These are phyloP conservation scores for Cybosia mesomella DNA, from an alignment of 2,888 invertebrate genomes.

Conservation along the genomic window DNA sequence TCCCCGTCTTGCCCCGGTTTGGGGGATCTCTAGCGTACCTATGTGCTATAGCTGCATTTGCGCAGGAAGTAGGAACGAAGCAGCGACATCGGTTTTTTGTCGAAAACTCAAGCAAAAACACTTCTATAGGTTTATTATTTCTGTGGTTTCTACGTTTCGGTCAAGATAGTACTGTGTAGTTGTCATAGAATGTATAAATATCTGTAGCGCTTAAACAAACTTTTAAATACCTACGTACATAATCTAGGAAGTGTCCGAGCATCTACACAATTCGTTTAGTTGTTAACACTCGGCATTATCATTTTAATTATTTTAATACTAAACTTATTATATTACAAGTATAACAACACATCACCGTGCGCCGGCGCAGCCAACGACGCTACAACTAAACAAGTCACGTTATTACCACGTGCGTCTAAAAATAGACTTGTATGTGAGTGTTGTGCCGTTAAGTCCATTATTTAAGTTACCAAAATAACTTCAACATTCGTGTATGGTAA, in stretches of 20 bases:
- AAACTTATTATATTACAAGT: background rate
- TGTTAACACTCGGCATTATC: background rate
- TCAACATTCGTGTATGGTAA: constrained; percentile 15
- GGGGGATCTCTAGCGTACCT: too few relatives aligned
- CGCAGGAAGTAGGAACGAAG: too few relatives aligned
- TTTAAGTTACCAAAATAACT: constrained; percentile 18
- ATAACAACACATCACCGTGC: constrained; percentile 5
- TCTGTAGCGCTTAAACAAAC: too few relatives aligned
- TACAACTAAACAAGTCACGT: constrained; percentile 27
- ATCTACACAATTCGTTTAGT: background rate
- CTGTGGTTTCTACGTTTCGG: too few relatives aligned
- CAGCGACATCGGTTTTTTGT: too few relatives aligned
- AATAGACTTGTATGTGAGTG: constrained; percentile 21
- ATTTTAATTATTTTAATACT: background rate
- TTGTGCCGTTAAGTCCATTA: constrained; percentile 16
- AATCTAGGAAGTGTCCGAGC: background rate
- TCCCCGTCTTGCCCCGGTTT: too few relatives aligned
- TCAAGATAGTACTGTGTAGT: too few relatives aligned
- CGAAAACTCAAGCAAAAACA: too few relatives aligned
- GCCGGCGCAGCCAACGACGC: background rate
- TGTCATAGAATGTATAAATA: too few relatives aligned
- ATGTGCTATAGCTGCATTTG: too few relatives aligned
- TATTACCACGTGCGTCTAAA: constrained; percentile 38
- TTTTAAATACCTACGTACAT: too few relatives aligned
- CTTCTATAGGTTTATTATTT: too few relatives aligned